A percentile compares a stretch with the other conserved stretches of the same genome.
phyloP scores from a whole-genome alignment of 2,888 invertebrate species.

The Taenaris catops region DNA sequence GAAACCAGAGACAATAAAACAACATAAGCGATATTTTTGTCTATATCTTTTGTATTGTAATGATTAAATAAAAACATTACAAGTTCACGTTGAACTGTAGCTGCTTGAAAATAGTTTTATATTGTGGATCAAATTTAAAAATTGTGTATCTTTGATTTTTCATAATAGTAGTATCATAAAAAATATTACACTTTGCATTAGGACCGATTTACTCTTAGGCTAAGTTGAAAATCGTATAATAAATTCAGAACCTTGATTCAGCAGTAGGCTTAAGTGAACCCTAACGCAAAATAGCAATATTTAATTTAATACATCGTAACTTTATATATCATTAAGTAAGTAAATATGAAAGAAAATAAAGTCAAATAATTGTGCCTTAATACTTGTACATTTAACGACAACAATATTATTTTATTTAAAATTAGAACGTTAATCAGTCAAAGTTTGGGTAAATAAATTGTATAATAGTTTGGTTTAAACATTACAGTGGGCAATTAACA shows the following conservation, averaged over 20 bases:
- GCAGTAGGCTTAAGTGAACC: not conserved
- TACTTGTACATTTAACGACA: constrained; percentile 7
- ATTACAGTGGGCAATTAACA: constrained; percentile 19
- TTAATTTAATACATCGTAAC: not conserved
- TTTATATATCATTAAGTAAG: constrained; percentile 1
- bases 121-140: too few species aligned
- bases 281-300: constrained; percentile 1
- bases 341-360: constrained; percentile 1
- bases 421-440: constrained; percentile 22
- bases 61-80: too few species aligned
- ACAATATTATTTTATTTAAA: constrained; percentile 17
- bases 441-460: constrained; percentile 25
- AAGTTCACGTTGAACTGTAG: too few species aligned
- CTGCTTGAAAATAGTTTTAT: too few species aligned
- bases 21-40: too few species aligned
- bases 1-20: too few species aligned
- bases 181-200: constrained; percentile 1
- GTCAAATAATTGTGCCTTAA: constrained; percentile 7
- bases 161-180: not conserved
- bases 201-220: not conserved
- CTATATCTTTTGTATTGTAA: too few species aligned
- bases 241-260: not conserved
- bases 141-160: too few species aligned
- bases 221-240: not conserved
- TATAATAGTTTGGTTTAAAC: constrained; percentile 17